Evolutionary conservation across 2,113 vertebrate species (phyloP).

Genomic region (Egretta garzetta): DNA sequence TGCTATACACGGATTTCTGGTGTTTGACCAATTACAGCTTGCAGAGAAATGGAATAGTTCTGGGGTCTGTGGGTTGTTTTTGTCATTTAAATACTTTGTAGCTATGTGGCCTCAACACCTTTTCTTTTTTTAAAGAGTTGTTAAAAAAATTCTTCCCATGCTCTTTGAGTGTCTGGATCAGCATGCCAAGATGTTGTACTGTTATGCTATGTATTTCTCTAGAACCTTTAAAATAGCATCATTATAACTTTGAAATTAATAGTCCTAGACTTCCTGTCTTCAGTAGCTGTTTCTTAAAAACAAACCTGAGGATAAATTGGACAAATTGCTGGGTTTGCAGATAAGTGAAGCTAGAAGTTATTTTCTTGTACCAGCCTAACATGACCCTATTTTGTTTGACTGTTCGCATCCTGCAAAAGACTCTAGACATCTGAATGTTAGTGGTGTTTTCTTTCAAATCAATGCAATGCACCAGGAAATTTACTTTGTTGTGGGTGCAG

Average conservation of each 20-base stretch:
- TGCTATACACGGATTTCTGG: not conserved
- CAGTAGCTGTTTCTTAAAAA: not conserved
- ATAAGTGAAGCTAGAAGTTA: not conserved
- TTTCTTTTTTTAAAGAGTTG: not conserved
- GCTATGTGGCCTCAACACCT: not conserved
- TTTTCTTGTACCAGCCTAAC: not conserved
- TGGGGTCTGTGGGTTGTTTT: not conserved
- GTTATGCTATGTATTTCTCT: not conserved
- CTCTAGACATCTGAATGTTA: not conserved
- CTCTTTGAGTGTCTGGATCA: not conserved
- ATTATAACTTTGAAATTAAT: not conserved
- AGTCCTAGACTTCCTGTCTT: not conserved
- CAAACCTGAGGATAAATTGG: not conserved
- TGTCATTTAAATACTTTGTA: not conserved
- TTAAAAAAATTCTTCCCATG: not conserved
- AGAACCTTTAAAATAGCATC: not conserved
- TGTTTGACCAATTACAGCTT: constrained; percentile 16
- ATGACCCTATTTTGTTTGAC: not conserved
- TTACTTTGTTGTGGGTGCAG: not conserved
- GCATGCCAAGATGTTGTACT: not conserved
- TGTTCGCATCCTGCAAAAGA: not conserved
- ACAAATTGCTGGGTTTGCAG: not conserved
- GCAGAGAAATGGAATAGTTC: not conserved
- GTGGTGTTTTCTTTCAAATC: not conserved
- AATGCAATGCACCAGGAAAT: not conserved